phyloP scores from a whole-genome alignment of 2,888 invertebrate genomes.

The Microctonus aethiopoides region DNA sequence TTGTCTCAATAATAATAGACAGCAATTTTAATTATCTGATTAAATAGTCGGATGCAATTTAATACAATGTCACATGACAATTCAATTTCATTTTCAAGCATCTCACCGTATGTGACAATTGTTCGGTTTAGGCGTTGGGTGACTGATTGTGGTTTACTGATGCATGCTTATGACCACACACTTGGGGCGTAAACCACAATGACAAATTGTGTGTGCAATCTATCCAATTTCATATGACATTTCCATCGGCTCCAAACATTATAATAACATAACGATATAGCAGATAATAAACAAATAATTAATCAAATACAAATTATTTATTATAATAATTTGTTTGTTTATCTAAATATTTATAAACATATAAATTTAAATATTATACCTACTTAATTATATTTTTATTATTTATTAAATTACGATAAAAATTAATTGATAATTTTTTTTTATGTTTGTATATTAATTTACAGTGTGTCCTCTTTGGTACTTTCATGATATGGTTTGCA shows the following conservation, averaged over 20 bases:
- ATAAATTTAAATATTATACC: no score
- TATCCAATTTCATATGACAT: slow-evolving; percentile 9
- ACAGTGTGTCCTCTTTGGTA: slow-evolving; percentile 90
- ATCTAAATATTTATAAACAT: no score
- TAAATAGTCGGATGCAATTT: background rate
- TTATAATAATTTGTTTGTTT: no score
- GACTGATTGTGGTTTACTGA: slow-evolving; percentile 37
- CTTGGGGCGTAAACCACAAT: slow-evolving; percentile 9
- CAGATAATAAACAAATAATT: background rate
- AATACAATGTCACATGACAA: background rate
- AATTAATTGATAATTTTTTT: background rate
- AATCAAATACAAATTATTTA: background rate
- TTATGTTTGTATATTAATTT: slow-evolving; percentile 33
- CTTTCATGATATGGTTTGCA: slow-evolving; percentile 94
- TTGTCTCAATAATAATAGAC: background rate
- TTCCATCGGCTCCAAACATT: background rate
- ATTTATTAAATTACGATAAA: no score
- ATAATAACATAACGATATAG: background rate
- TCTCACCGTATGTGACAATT: background rate
- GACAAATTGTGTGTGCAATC: slow-evolving; percentile 13
- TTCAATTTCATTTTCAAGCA: background rate
- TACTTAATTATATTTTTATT: no score
- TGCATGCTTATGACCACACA: slow-evolving; percentile 16
- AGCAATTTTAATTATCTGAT: background rate
- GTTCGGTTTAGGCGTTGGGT: slow-evolving; percentile 14